phyloP scores from a whole-genome alignment of 2,888 invertebrate genomes.

The Oxytorus armatus region DNA sequence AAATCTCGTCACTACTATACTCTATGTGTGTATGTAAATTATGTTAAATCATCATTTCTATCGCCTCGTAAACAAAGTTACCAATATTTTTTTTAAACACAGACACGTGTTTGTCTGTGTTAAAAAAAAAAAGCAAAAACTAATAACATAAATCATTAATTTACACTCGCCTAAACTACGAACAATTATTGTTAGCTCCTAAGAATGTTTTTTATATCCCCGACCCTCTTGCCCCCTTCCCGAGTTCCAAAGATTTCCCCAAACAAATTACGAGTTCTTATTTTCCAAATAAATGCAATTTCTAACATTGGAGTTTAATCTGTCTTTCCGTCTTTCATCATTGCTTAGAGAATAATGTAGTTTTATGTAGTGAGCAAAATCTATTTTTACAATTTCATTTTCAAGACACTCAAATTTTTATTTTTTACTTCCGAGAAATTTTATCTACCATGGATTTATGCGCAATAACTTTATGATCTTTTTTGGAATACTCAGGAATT shows the following conservation, averaged over 20 bases:
- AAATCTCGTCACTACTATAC: constrained; percentile 42
- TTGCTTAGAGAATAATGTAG: constrained; percentile 42
- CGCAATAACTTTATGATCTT: no score
- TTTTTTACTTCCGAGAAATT: constrained; percentile 3
- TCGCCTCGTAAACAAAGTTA: constrained; percentile 61
- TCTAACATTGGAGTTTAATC: constrained; percentile 69
- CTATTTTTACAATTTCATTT: constrained; percentile 1
- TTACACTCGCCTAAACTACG: constrained; percentile 30
- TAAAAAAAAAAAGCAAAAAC: constrained; percentile 29
- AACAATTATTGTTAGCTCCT: constrained; percentile 68
- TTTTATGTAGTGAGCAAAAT: constrained; percentile 1
- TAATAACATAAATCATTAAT: constrained; percentile 25
- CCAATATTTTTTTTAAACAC: constrained; percentile 67
- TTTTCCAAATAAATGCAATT: constrained; percentile 75
- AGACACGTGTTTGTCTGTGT: no score
- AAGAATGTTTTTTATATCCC: constrained; percentile 73
- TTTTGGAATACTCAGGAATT: no score
- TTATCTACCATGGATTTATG: no score
- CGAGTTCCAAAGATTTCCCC: constrained; percentile 78
- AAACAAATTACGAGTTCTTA: constrained; percentile 72
- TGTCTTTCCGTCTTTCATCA: constrained; percentile 62
- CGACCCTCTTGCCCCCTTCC: constrained; percentile 54
- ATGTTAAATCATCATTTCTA: constrained; percentile 46
- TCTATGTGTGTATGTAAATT: constrained; percentile 56
- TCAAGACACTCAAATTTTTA: no score